These are phyloP conservation scores for Chelidonichthys spinosus DNA, from an alignment of 2,797 vertebrate species.

Conservation along the genomic window DNA sequence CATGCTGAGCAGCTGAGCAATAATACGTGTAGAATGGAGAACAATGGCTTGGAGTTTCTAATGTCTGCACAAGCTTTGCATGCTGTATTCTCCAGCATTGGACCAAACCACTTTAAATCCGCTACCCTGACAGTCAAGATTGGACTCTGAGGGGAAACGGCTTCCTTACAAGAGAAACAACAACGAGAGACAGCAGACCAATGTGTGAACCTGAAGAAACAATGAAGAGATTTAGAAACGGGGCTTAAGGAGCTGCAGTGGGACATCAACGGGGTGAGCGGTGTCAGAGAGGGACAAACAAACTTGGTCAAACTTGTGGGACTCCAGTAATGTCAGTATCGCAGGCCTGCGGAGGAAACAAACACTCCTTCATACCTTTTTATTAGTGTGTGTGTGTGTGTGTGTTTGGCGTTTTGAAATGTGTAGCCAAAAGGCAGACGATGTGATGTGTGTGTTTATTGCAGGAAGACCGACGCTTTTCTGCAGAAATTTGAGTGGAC, in stretches of 20 bases:
- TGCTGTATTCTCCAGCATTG: conserved; percentile 4
- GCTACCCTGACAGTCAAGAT: conserved; percentile 12
- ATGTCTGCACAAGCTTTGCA: conserved; percentile 13
- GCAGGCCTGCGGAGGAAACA: conserved; percentile 30
- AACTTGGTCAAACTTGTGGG: conserved; percentile 48
- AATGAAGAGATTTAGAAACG: conserved; percentile 54
- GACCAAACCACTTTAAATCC: conserved; percentile 36
- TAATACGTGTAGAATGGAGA: not conserved
- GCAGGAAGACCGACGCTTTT: conserved; percentile 63
- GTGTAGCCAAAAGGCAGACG: not conserved
- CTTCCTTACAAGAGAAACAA: conserved; percentile 56
- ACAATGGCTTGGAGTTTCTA: conserved; percentile 9
- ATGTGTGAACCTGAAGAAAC: conserved; percentile 47
- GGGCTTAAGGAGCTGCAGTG: not conserved
- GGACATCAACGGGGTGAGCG: not conserved
- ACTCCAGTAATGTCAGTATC: conserved; percentile 24
- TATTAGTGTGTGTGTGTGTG: conserved; percentile 1
- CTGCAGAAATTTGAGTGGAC: conserved; percentile 68
- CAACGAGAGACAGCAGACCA: conserved; percentile 52
- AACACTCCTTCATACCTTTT: conserved; percentile 24
- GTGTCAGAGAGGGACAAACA: conserved; percentile 69
- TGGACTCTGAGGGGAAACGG: conserved; percentile 26
- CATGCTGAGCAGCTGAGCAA: not conserved
- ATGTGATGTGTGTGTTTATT: conserved; percentile 37
- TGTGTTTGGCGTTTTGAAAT: conserved; percentile 9